Evolutionary conservation across 2,888 invertebrate species (phyloP), one percentile per base, ranked within the genome.

Genomic region (Augochlorella aurata): DNA sequence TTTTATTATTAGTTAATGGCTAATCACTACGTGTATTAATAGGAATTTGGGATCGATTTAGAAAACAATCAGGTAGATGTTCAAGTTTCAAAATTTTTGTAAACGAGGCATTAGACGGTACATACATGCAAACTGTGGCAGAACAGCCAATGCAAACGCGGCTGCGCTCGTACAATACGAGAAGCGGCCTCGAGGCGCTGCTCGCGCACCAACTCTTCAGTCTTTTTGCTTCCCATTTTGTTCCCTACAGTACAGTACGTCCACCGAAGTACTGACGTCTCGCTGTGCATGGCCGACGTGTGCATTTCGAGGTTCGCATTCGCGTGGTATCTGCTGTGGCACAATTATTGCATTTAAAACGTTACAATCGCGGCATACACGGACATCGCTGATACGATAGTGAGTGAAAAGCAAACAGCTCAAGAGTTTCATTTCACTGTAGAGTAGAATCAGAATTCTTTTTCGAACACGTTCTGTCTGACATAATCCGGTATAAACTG

Each of bases 401-500:
- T 82, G 82, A 82, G 84, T 80, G 82, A 70, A 76, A 70, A 65
- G 78, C 68, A 77, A 71, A 66, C 69, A 69, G 71, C 67, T 79
- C 16, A 52, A 68, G 70, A 54, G 68, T 77, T 79, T 24, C 58
- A 66, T 75, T 63, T 69, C 50, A 29, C 21, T 69, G 2, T 5
- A 50, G 76, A 74, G 61, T 66, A 69, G 81, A 82, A 82, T 68
- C 73, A 69, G 79, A 85, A 83, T 74, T 71, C 78, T 81, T 70
- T 81, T 79, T 77, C 81, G 87, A 85, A 85, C 88, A 89, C 88
- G 89, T 90, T 88, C 85, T 86, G 77, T 85, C 90, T 91, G 92
- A 92, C 91, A 91, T 91, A 91, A 93, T 92, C 93, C 91, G 92
- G 93, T 91, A 85, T 85, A 90, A 93, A 92, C 93, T 93, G 92